Evolutionary conservation across 1,140 invertebrate species (phyloP), one percentile per base, ranked within the genome.

Genomic region (Lepidotrigona ventralis): DNA sequence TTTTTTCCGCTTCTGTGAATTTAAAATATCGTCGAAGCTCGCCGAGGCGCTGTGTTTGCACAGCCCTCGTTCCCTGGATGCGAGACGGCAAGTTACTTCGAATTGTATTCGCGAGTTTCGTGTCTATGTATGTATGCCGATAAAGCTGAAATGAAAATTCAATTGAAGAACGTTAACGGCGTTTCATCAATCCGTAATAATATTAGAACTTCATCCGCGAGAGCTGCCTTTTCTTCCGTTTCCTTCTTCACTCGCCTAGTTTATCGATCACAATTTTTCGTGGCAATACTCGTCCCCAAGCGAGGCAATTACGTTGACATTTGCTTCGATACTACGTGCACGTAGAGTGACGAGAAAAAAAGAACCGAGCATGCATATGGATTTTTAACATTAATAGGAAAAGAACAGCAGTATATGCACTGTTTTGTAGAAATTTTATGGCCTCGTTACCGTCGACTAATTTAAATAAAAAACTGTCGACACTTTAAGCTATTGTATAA

Each of bases 231-330:
- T 46, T 14, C 39, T 23, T 29, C 2, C 21, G 33, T 3, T 33
- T 3, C 63, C 19, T 29, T 53, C 5, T 23, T 53, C 11, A 1
- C 14, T 53, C 17, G 4, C 17, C 14, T 60, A 68, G 76, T 75
- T 58, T 26, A 56, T 66, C 56, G 71, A 46, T 53, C 53, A 53
- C 60, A 56, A 63, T 74, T 33, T n/a, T 79, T n/a, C 60, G 60
- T 64, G 56, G 64, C 33, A 46, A 46, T 26, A 63, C 54, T n/a
- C 51, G 33, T 33, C n/a, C 1, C 8, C 17, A 51, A 26, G 68
- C 33, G 29, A 17, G 1, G 63, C 81, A 86, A 81, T 78, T 86
- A 86, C 79, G 4, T 17, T 39, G 70, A 85, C 79, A 88, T 81
- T 86, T 21, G 33, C 53, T 60, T 56, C 70, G 79, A 75, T n/a